phyloP scores from a whole-genome alignment of 2,113 vertebrate genomes.

The Dipodomys merriami region DNA sequence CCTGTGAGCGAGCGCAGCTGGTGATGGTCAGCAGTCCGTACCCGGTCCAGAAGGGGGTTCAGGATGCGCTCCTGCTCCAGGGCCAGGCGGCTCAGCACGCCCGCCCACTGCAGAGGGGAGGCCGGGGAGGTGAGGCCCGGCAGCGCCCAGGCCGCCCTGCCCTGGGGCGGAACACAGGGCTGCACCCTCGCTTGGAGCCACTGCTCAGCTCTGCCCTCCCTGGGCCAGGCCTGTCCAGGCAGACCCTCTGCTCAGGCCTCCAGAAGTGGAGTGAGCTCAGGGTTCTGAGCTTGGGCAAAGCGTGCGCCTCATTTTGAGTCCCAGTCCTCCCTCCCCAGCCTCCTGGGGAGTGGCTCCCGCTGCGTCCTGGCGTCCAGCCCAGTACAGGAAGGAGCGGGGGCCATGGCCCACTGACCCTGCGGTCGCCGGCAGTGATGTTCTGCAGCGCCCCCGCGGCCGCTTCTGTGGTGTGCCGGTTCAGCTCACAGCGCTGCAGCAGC shows the following conservation, averaged over 20 bases:
- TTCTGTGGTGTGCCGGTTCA: slow-evolving; percentile 90
- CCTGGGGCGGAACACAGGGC: no score
- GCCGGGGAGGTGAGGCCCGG: neutral
- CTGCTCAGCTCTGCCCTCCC: neutral
- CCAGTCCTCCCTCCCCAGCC: neutral
- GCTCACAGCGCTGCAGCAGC: slow-evolving; percentile 91
- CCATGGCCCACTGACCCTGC: slow-evolving; percentile 86
- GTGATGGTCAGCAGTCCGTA: slow-evolving; percentile 90
- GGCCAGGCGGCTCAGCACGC: slow-evolving; percentile 91
- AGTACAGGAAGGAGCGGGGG: neutral
- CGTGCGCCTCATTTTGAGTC: neutral
- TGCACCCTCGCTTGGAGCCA: no score
- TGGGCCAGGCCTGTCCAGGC: neutral
- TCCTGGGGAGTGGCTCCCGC: neutral
- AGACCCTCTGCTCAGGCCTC: neutral
- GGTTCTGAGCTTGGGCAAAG: neutral
- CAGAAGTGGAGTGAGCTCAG: neutral
- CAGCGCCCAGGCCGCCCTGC: neutral
- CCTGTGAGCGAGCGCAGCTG: slow-evolving; percentile 94
- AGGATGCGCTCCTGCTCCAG: slow-evolving; percentile 95
- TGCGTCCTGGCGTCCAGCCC: no score
- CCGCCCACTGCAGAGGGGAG: slow-evolving; percentile 88
- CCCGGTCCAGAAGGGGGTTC: slow-evolving; percentile 92
- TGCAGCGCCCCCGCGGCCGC: slow-evolving; percentile 94
- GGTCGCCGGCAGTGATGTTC: slow-evolving; percentile 95